A percentile compares a stretch with the other conserved stretches of the same genome.
phyloP scores from a whole-genome alignment of 2,888 invertebrate species.

The Iphiclides podalirius region DNA sequence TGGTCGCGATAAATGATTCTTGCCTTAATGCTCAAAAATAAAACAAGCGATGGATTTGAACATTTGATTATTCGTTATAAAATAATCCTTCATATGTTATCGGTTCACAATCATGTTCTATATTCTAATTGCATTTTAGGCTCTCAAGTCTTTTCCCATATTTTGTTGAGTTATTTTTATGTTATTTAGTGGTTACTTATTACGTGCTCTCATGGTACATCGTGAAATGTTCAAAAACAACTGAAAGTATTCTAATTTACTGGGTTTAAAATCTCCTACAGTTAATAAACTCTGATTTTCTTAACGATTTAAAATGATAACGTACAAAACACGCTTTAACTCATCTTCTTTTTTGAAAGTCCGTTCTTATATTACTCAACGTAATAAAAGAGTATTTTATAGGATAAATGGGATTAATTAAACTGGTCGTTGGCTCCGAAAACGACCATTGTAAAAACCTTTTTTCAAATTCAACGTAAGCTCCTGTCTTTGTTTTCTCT shows the following conservation, averaged over 20 bases:
- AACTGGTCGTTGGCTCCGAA: conserved; percentile 51
- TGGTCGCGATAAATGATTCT: conserved; percentile 25
- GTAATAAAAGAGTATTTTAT: not conserved
- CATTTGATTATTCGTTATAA: no score
- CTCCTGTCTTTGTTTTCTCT: conserved; percentile 44
- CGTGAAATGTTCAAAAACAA: no score
- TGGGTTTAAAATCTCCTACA: no score
- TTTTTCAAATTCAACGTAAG: conserved; percentile 55
- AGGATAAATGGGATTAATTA: conserved; percentile 36
- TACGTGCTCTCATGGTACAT: no score
- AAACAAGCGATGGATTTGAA: conserved; percentile 34
- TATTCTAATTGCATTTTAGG: conserved; percentile 12
- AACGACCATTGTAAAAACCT: conserved; percentile 56
- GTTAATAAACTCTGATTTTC: no score
- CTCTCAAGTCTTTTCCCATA: no score
- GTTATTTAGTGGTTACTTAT: no score
- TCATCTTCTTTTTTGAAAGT: not conserved
- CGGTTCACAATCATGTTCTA: not conserved
- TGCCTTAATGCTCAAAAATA: no score
- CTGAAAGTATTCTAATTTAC: no score
- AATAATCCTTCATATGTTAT: conserved; percentile 17
- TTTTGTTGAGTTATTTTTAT: no score
- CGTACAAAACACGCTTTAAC: no score
- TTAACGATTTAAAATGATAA: no score
- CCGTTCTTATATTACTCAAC: not conserved